These are phyloP conservation scores for Hipposideros armiger DNA, from an alignment of 2,113 vertebrate species.

Conservation along the genomic window DNA sequence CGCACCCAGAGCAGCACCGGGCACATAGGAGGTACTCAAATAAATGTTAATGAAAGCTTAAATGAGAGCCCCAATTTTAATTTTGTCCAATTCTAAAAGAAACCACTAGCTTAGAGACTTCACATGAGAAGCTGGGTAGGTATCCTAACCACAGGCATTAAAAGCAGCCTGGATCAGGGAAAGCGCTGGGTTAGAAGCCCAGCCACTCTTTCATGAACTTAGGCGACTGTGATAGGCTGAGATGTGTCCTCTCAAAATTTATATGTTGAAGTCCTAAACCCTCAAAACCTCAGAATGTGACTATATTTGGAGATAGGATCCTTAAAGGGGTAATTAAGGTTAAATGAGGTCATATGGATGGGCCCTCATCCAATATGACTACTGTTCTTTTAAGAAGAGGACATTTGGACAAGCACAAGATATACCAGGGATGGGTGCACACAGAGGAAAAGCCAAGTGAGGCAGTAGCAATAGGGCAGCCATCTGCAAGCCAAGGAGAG, in stretches of 20 bases:
- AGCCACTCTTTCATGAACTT: neutral
- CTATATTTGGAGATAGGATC: neutral
- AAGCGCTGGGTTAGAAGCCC: neutral
- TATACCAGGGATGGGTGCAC: neutral
- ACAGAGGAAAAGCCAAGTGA: neutral
- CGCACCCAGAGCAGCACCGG: neutral
- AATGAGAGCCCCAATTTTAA: neutral
- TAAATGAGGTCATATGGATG: neutral
- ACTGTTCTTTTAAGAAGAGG: neutral
- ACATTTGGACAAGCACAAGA: neutral
- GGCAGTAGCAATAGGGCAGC: neutral
- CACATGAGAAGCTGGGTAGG: neutral
- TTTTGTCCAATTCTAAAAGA: neutral
- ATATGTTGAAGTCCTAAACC: too few relatives aligned
- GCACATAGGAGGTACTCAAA: neutral
- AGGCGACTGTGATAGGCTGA: neutral
- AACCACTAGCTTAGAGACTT: neutral
- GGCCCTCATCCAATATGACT: neutral
- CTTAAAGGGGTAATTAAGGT: neutral
- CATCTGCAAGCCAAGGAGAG: neutral
- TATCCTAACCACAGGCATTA: neutral
- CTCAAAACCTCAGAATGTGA: neutral
- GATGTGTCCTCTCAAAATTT: neutral
- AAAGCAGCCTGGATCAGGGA: neutral
- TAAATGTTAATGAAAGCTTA: neutral